Conservation (phyloP, 1,140 invertebrate genomes). For the Polypedilum pembai region DNA sequence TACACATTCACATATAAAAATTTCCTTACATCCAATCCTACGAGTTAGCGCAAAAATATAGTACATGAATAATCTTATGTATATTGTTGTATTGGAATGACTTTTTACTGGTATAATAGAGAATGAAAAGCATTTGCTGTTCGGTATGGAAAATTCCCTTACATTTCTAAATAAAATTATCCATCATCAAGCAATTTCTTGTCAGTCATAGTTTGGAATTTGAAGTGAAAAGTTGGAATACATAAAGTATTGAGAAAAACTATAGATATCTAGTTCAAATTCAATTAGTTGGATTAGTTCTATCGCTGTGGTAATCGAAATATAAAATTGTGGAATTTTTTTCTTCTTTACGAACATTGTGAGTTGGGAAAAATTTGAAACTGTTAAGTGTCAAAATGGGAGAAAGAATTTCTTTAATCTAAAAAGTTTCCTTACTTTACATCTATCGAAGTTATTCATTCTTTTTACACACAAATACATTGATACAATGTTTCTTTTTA, state of each 20-base stretch:
- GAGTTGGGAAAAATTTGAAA: too few species aligned
- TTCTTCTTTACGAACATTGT: too few species aligned
- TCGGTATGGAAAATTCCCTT: neutral
- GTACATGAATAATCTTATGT: neutral
- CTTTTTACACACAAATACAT: neutral
- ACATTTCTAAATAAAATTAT: slow-evolving; percentile 23
- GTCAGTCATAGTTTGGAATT: neutral
- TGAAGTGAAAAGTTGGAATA: slow-evolving; percentile 14
- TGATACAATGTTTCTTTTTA: neutral
- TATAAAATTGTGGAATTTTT: too few species aligned
- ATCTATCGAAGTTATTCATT: slow-evolving; percentile 24
- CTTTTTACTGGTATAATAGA: neutral
- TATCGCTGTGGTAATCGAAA: neutral
- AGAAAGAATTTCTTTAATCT: neutral
- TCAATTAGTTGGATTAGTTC: neutral
- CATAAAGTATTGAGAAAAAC: neutral
- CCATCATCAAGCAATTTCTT: neutral
- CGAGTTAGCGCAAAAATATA: too few species aligned
- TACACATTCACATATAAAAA: too few species aligned
- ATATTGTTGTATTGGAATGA: slow-evolving; percentile 12
- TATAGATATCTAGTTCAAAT: neutral
- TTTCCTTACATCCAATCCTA: too few species aligned
- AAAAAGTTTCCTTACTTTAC: slow-evolving; percentile 2
- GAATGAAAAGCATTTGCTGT: neutral
- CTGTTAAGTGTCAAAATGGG: too few species aligned